Percentiles rank a stretch among this genome's conserved stretches.
phyloP scores from a whole-genome alignment of 2,797 vertebrate species.

The Alosa sapidissima region DNA sequence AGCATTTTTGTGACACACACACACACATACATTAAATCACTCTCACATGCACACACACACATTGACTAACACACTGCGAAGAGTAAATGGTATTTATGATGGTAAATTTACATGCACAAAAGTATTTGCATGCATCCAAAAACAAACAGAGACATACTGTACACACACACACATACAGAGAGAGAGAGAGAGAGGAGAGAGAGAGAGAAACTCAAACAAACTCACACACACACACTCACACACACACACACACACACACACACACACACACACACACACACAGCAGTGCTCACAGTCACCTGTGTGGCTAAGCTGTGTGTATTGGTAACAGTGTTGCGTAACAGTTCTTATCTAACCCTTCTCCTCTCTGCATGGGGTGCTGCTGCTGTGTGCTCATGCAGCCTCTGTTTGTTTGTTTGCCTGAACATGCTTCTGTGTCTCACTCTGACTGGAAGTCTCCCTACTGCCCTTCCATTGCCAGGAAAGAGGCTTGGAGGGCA shows the following conservation, averaged over 20 bases:
- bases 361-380: not conserved
- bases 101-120: not conserved
- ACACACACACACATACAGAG: slow-evolving; percentile 61
- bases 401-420: slow-evolving; percentile 3
- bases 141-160: too few relatives aligned
- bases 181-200: slow-evolving; percentile 38
- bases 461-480: not conserved
- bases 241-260: slow-evolving; percentile 33
- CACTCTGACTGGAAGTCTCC: not conserved
- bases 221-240: slow-evolving; percentile 1
- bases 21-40: too few relatives aligned
- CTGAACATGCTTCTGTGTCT: not conserved
- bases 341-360: slow-evolving; percentile 13
- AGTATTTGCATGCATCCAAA: slow-evolving; percentile 21
- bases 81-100: too few relatives aligned
- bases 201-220: not conserved
- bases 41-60: not conserved
- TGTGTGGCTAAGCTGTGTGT: slow-evolving; percentile 46
- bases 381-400: not conserved
- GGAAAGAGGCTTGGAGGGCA: not conserved
- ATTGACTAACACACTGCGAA: not conserved
- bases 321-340: not conserved
- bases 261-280: slow-evolving; percentile 35
- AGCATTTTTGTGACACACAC: too few relatives aligned
- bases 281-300: not conserved